Conservation (phyloP, 2,888 invertebrate species). For the Fragum fragum region DNA sequence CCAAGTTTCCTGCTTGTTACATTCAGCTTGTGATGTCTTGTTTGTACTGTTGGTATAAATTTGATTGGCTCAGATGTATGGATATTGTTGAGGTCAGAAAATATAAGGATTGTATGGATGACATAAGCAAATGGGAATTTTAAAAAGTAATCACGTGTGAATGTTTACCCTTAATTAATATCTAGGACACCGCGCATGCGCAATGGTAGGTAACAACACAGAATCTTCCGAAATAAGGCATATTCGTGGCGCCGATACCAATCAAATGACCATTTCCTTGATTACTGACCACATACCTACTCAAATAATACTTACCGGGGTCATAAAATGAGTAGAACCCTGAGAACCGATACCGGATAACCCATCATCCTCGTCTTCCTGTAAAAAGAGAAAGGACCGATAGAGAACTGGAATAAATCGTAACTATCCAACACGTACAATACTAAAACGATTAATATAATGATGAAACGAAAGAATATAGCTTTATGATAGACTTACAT, state of each 20-base stretch:
- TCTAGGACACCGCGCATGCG: constrained; percentile 39
- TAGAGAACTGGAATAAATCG: constrained; percentile 19
- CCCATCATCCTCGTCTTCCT: constrained; percentile 80
- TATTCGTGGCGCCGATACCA: not conserved
- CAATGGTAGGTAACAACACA: not conserved
- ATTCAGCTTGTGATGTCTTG: too few species aligned
- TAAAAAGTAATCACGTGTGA: constrained; percentile 41
- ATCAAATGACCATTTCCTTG: not conserved
- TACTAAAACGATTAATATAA: constrained; percentile 3
- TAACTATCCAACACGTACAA: not conserved
- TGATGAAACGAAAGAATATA: not conserved
- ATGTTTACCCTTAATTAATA: constrained; percentile 49
- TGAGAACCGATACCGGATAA: constrained; percentile 59
- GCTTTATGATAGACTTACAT: constrained; percentile 90
- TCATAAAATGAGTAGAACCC: constrained; percentile 77
- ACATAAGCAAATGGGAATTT: not conserved
- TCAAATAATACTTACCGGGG: constrained; percentile 67
- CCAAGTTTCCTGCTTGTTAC: too few species aligned
- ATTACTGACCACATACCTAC: not conserved
- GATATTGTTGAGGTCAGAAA: too few species aligned
- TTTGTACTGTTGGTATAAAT: too few species aligned
- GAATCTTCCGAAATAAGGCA: not conserved
- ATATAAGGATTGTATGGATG: not conserved
- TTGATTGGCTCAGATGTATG: too few species aligned
- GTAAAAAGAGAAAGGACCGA: constrained; percentile 45